Evolutionary conservation across 2,113 vertebrate species (phyloP), one percentile per base, ranked within the genome.

Genomic region (Pseudorasbora parva): DNA sequence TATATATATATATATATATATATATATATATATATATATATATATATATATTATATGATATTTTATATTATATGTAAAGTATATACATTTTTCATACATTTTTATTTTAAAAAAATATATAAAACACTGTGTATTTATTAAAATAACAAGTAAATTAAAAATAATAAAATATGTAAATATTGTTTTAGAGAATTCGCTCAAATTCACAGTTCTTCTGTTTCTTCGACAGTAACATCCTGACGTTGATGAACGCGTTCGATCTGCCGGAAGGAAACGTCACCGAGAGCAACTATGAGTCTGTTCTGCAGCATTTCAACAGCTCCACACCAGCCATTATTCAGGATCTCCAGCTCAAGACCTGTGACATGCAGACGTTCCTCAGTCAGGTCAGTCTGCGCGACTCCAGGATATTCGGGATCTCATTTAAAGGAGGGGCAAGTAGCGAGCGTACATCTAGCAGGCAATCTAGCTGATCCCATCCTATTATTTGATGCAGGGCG

Each of bases 401-500:
- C 37, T 37, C 37, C 37, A 37, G 37, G 37, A 1, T 6, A 5
- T 37, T 37, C 37, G 0, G 37, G 37, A 37, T 6, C 37, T 37
- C 33, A 5, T 37, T 5, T 37, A 37, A 37, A 37, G 6, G 5
- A 37, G 33, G 33, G 33, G 33, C 43, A 11, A 45, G 3, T 45
- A 45, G 45, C 3, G 45, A 12, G 11, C 6, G 37, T 7, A 7
- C 37, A 37, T 6, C 37, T 7, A 37, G 37, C 37, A 37, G 37
- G 37, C 6, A 37, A 37, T 37, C 33, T 45, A 12, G 2, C 43
- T 47, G 45, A 47, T 11, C 45, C 0, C 43, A 12, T 73, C 93
- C 99, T 6, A 92, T 91, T 6, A 41, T 54, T 0, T 66, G 10
- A 74, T 0, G 21, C 90, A 99, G 98, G 97, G 97, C 10, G 97